These are phyloP conservation scores for Macrosoma leucophasiata DNA, from an alignment of 2,888 invertebrate species.

Conservation along the genomic window DNA sequence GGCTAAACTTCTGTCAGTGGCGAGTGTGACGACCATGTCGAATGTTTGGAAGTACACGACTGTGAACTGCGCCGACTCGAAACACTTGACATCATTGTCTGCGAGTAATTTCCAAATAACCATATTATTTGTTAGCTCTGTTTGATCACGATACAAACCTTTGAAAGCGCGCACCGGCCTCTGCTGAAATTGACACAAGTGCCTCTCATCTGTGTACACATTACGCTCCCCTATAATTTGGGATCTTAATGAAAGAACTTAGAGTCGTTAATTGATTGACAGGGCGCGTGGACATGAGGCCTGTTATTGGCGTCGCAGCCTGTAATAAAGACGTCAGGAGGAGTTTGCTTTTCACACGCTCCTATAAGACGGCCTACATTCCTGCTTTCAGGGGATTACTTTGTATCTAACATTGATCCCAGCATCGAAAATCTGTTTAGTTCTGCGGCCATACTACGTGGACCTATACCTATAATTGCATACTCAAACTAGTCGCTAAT, in stretches of 20 bases:
- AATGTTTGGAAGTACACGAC: too few relatives aligned
- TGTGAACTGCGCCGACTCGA: neutral
- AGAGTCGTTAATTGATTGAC: slow-evolving; percentile 37
- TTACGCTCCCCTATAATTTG: too few relatives aligned
- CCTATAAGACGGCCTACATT: slow-evolving; percentile 39
- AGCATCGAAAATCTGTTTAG: too few relatives aligned
- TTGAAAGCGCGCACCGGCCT: slow-evolving; percentile 17
- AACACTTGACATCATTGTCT: slow-evolving; percentile 13
- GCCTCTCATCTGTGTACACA: slow-evolving; percentile 36
- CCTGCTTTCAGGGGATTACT: slow-evolving; percentile 17
- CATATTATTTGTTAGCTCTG: slow-evolving; percentile 16
- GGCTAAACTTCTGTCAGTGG: too few relatives aligned
- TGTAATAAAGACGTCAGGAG: slow-evolving; percentile 57
- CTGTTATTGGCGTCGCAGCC: slow-evolving; percentile 14
- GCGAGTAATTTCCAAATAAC: slow-evolving; percentile 24
- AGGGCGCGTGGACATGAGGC: slow-evolving; percentile 12
- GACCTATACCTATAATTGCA: too few relatives aligned
- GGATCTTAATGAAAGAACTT: too few relatives aligned
- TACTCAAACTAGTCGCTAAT: too few relatives aligned
- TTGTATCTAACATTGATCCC: too few relatives aligned
- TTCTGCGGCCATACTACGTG: too few relatives aligned
- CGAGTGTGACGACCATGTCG: too few relatives aligned
- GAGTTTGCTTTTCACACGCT: slow-evolving; percentile 65
- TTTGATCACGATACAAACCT: slow-evolving; percentile 14
- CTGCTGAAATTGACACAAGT: slow-evolving; percentile 64